Conservation (phyloP, 2,888 invertebrate species). For the Hipparchia semele region DNA sequence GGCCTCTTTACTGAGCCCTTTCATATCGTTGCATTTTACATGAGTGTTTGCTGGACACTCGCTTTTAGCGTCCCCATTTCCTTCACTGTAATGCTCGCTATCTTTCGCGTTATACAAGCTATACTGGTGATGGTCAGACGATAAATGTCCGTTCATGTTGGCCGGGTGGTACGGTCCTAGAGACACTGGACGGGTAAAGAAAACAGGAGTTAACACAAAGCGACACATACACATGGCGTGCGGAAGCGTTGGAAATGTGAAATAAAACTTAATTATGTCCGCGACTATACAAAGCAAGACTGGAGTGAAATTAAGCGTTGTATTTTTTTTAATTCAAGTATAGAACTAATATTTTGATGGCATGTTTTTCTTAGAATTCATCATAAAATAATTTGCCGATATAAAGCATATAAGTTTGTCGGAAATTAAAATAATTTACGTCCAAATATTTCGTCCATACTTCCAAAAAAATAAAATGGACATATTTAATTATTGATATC, state of each 20-base stretch:
- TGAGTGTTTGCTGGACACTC: conserved; percentile 78
- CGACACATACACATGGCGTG: conserved; percentile 72
- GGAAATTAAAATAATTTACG: background rate
- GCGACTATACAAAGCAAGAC: conserved; percentile 22
- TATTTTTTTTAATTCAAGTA: conserved; percentile 2
- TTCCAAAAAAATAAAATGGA: background rate
- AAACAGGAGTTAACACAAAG: conserved; percentile 73
- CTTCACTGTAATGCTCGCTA: conserved; percentile 78
- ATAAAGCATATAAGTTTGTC: background rate
- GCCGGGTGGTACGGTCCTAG: conserved; percentile 79
- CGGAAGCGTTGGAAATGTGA: conserved; percentile 61
- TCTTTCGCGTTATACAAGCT: conserved; percentile 79
- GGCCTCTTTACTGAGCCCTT: conserved; percentile 72
- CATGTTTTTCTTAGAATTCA: background rate
- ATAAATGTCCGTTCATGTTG: conserved; percentile 76
- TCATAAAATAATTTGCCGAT: background rate
- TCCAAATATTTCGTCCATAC: no score
- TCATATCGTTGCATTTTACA: conserved; percentile 76
- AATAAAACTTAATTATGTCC: conserved; percentile 51
- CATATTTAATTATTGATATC: background rate
- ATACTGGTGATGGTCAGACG: conserved; percentile 70
- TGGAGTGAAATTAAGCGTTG: conserved; percentile 12
- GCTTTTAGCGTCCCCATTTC: conserved; percentile 72
- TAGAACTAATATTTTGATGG: background rate
- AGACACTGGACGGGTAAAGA: conserved; percentile 73